Evolutionary conservation across 2,888 invertebrate genomes (phyloP), one percentile per base, ranked within the genome.

Genomic region (Dinocampus coccinellae): DNA sequence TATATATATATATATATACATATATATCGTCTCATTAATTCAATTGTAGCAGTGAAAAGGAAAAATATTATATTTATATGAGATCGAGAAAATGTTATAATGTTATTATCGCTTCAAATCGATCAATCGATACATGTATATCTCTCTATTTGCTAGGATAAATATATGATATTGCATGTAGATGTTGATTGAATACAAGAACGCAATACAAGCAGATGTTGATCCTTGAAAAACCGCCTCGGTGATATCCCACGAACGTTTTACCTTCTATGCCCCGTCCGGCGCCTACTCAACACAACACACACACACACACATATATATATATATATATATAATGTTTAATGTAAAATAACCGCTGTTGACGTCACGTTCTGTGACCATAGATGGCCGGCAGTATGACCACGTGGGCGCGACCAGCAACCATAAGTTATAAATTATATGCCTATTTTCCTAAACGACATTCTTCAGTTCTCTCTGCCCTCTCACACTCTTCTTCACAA

Each of bases 331-430:
- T 80, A 47, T 47, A 82, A 83, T 80, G 82, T 79, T 82, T 80
- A 83, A 84, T 82, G 82, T 82, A 81, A 83, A 85, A 83, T 84
- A 83, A 82, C 78, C 16, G 47, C 47, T 47, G 83, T 81, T 85
- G 85, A 85, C 85, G 86, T 86, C 86, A 86, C 83, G 78, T 79
- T 63, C 72, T 69, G 74, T 70, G 74, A 78, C 85, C 85, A 81
- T 85, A 86, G 81, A 86, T 83, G 86, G 86, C 73, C 70, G 75
- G 82, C 79, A 79, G 77, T 78, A 78, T 55, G 76, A 78, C 78
- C 81, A 79, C 79, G 85, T 85, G 84, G 85, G 86, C 83, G 82
- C 81, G 66, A 72, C 79, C 26, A 53, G 33, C 57, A 57, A 62
- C 67, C 72, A 67, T 72, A 80, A 80, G 80, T 82, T 85, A 83